Conservation (phyloP, 2,113 vertebrate genomes). For the Archilochus colubris region DNA sequence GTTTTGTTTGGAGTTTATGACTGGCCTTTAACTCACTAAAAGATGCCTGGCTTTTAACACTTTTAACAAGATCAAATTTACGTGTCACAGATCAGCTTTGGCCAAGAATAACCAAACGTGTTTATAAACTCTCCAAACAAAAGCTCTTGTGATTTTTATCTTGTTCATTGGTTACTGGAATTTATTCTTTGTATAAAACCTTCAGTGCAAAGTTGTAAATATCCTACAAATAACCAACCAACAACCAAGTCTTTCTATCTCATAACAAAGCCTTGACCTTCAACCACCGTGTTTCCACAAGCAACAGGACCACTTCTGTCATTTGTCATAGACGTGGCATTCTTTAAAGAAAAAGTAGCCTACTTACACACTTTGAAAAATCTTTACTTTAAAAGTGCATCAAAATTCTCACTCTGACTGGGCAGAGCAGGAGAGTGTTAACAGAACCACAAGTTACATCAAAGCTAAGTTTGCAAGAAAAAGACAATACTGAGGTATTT, state of each 20-base stretch:
- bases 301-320: background rate
- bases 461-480: background rate
- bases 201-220: conserved; percentile 13
- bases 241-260: background rate
- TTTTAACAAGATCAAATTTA: background rate
- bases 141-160: background rate
- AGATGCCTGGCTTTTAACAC: background rate
- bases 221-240: background rate
- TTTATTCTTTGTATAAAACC: background rate
- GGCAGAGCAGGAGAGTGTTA: background rate
- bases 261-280: background rate
- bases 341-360: conserved; percentile 23
- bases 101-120: background rate
- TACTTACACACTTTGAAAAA: conserved; percentile 6
- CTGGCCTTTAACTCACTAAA: background rate
- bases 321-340: background rate
- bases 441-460: background rate
- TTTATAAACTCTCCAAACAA: background rate
- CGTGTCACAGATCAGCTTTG: background rate
- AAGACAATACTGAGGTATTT: background rate
- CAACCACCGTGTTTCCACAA: background rate
- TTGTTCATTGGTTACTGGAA: conserved; percentile 1
- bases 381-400: background rate
- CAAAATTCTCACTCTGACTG: background rate
- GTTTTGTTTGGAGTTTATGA: background rate